phyloP scores from a whole-genome alignment of 2,797 vertebrate species.

The Sebastes elongatus region DNA sequence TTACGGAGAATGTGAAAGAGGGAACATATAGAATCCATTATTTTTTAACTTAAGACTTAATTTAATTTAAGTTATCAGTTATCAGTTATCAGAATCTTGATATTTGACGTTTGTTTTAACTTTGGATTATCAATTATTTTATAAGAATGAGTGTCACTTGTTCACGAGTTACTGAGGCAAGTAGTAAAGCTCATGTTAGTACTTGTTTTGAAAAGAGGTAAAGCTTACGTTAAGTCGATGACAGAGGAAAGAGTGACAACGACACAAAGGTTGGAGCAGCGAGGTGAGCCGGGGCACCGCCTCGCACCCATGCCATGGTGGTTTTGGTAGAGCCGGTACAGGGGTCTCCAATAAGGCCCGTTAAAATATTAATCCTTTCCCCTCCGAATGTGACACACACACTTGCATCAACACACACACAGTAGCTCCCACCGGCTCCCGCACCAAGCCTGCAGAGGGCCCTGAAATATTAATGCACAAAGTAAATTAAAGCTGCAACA shows the following conservation, averaged over 20 bases:
- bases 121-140: background rate
- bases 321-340: slow-evolving; percentile 71
- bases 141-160: background rate
- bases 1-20: background rate
- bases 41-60: background rate
- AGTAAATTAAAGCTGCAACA: slow-evolving; percentile 87
- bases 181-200: background rate
- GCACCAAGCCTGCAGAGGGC: slow-evolving; percentile 79
- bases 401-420: slow-evolving; percentile 65
- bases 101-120: slow-evolving; percentile 1
- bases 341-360: slow-evolving; percentile 82
- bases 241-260: slow-evolving; percentile 2
- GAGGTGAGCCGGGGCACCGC: slow-evolving; percentile 31
- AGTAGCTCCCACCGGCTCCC: slow-evolving; percentile 71
- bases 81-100: background rate
- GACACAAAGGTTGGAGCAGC: slow-evolving; percentile 33
- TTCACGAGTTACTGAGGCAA: background rate
- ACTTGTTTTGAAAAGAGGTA: background rate
- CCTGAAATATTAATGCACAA: slow-evolving; percentile 87
- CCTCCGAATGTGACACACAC: slow-evolving; percentile 60
- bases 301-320: slow-evolving; percentile 53
- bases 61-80: background rate
- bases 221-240: background rate
- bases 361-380: slow-evolving; percentile 85
- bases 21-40: background rate